Base-by-base conservation (phyloP, 2,797 vertebrate genomes). In the Hippocampus kuda region DNA sequence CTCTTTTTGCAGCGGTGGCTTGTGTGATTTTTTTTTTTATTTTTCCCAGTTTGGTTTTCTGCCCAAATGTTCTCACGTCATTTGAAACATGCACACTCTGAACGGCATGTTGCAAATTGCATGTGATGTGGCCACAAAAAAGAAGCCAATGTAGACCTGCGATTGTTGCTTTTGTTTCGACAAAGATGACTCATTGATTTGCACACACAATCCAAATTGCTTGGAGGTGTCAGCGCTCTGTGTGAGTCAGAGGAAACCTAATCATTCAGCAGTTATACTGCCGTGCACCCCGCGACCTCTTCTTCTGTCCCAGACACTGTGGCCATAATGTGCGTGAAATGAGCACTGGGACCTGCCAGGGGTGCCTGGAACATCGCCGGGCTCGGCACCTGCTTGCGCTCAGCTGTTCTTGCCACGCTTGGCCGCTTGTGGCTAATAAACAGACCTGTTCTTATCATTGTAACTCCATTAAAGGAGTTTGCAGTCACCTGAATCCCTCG, bases 321-420 rank as follows among this genome's bases (percentile, higher is more conserved):
- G 81, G 72, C 76, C 78, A 79, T 91, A 90, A 90, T 79, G 75
- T 80, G 89, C 89, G 81, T 91, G 90, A 91, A 90, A 90, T 89
- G 84, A 90, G 79, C 66, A 75, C 74, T 69, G 72, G 68, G 77
- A 76, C 83, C 80, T 74, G 83, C 86, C 89, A 89, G 88, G 76
- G 82, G 87, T 84, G 88, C 86, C 87, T 73, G 75, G 75, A 81
- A 78, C 68, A 80, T 84, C 46, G 74, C 74, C 68, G 76, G 81
- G 75, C 72, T 69, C 70, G 70, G 84, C 88, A 91, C 89, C 90
- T 89, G 88, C 88, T 87, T 69, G 75, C 78, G 81, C 87, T 90
- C 89, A 90, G 89, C 89, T 90, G 90, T 84, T 85, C 80, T 70
- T 70, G 81, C 81, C 77, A 87, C 83, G 88, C 86, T 86, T 82